Conservation (phyloP, 2,888 invertebrate species). For the Blomia tropicalis region DNA sequence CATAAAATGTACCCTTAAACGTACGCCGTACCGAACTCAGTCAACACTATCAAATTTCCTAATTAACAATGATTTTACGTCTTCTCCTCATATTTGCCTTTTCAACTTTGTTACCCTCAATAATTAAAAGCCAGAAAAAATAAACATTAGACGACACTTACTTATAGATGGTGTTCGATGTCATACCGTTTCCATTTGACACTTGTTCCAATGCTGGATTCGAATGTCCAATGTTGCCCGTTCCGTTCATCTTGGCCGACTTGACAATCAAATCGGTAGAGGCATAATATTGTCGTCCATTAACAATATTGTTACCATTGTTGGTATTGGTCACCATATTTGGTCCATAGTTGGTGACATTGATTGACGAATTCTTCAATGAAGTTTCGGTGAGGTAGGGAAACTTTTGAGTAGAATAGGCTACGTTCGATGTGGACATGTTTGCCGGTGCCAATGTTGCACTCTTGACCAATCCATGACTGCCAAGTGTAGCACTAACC, state of each 20-base stretch:
- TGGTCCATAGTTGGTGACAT: neutral
- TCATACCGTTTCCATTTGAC: neutral
- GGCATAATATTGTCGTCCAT: conserved; percentile 18
- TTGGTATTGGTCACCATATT: neutral
- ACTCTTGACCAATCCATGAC: neutral
- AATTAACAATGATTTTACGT: neutral
- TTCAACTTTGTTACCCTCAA: neutral
- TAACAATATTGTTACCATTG: neutral
- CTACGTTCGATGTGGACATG: neutral
- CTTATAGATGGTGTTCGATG: conserved; percentile 11
- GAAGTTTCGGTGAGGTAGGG: neutral
- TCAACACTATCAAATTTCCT: conserved; percentile 2
- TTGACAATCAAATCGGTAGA: conserved; percentile 17
- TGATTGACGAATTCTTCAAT: neutral
- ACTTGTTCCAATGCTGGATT: neutral
- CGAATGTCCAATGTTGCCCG: neutral
- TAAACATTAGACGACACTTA: conserved; percentile 12
- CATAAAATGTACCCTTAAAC: no score
- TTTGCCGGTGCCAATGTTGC: neutral
- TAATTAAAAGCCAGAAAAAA: neutral
- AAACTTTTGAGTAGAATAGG: conserved; percentile 1
- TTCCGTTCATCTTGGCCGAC: conserved; percentile 13
- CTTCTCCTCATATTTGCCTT: no score
- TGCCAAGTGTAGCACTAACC: neutral
- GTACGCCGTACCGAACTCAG: no score